Base-by-base conservation (phyloP, 1,140 invertebrate genomes). In the Panagrolaimus sp. region DNA sequence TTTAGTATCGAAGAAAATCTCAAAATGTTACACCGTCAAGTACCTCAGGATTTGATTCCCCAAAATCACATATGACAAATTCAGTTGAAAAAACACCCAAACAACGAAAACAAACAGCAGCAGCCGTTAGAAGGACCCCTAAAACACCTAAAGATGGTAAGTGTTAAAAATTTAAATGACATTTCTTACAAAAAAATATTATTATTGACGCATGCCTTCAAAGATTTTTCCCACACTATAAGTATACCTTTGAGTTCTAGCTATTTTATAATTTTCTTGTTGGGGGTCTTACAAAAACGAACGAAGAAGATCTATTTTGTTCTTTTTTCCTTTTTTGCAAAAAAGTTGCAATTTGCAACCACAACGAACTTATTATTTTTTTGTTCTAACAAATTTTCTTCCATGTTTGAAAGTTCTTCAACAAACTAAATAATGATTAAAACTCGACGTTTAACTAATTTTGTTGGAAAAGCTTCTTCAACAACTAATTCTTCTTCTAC, bases 21-120 rank as follows among this genome's bases (percentile, higher is more conserved):
- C 20, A 57, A 20, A 57, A 57, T 27, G 51, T 57, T 20, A 57
- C 51, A 4, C 20, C 51, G 1, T 20, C 51, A 27, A 57, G 27
- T 20, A 20, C 51, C 11, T 57, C 51, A 2, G 31, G 31, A 38
- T 38, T 38, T 7, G 31, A 38, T 38, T 38, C 31, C 31, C 31
- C 31, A 4, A 38, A 7, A n/a, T 27, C 51, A 16, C 20, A 27
- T 57, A 27, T 57, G 8, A 25, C 51, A 3, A 57, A 27, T 13
- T 57, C 51, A 0, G 51, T 57, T 20, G 51, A 57, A 16, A 57
- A 57, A 27, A 57, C 51, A 11, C 51, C 51, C 9, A 57, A 57
- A 20, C 14, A 27, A 57, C 20, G 16, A 57, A 57, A 57, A n/a
- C 51, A 20, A 27, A 14, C n/a, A 57, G n/a, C n/a, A n/a, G n/a